Conservation (phyloP, 2,888 invertebrate genomes). For the Minunthozetes semirufus region DNA sequence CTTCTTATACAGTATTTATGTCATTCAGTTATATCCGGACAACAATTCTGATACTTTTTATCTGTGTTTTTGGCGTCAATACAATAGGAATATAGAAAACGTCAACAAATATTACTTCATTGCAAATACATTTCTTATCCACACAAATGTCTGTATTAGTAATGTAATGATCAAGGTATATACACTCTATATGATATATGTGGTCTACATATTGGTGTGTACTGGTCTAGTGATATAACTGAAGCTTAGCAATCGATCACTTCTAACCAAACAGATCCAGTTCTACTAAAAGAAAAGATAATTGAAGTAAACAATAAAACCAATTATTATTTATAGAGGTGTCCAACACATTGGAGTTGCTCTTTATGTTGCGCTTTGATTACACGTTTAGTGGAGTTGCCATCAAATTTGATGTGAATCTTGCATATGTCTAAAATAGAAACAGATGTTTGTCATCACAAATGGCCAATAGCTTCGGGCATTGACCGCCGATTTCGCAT, state of each 20-base stretch:
- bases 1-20: slow-evolving; percentile 17
- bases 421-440: not conserved
- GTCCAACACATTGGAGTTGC: too few species aligned
- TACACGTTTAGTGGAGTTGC: too few species aligned
- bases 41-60: slow-evolving; percentile 27
- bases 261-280: too few species aligned
- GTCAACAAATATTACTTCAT: not conserved
- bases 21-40: slow-evolving; percentile 4
- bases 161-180: too few species aligned
- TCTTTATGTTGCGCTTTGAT: too few species aligned
- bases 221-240: too few species aligned
- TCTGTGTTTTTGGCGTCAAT: slow-evolving; percentile 25
- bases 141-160: slow-evolving; percentile 14
- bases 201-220: too few species aligned
- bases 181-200: too few species aligned
- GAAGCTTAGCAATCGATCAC: too few species aligned
- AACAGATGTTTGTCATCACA: slow-evolving; percentile 23
- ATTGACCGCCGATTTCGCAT: not conserved
- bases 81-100: not conserved
- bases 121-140: slow-evolving; percentile 13
- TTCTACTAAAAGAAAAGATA: too few species aligned
- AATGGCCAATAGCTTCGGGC: slow-evolving; percentile 9
- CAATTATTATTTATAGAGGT: too few species aligned
- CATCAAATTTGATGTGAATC: not conserved
- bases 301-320: too few species aligned